Conservation (phyloP, 2,113 vertebrate genomes). For the Heloderma charlesbogerti region DNA sequence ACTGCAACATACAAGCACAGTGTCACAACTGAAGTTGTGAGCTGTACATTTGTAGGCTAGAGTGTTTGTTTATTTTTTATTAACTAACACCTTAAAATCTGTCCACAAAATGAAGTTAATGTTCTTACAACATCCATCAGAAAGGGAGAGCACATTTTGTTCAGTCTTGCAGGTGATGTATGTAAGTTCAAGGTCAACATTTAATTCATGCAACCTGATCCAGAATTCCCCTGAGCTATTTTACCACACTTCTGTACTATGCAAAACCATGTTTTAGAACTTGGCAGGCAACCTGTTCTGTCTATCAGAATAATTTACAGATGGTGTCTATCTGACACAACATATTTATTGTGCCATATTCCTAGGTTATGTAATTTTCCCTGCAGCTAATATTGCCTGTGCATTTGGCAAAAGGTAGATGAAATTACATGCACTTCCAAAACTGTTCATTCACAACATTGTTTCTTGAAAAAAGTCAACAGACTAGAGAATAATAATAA, state of each 20-base stretch:
- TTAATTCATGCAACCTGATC: slow-evolving; percentile 40
- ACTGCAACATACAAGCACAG: not conserved
- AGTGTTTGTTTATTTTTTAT: not conserved
- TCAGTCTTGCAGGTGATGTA: slow-evolving; percentile 2
- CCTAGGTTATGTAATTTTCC: slow-evolving; percentile 71
- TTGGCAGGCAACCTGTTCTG: slow-evolving; percentile 76
- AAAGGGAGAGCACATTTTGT: slow-evolving; percentile 48
- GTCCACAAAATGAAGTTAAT: not conserved
- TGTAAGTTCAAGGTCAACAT: slow-evolving; percentile 60
- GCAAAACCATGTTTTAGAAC: slow-evolving; percentile 66
- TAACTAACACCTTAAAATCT: not conserved
- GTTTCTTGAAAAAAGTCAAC: slow-evolving; percentile 52
- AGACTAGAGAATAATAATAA: slow-evolving; percentile 61
- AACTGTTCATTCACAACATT: slow-evolving; percentile 60
- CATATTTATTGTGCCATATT: slow-evolving; percentile 77
- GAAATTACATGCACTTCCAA: slow-evolving; percentile 63
- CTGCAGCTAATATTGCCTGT: slow-evolving; percentile 64
- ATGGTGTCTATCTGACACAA: slow-evolving; percentile 77
- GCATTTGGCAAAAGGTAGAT: slow-evolving; percentile 56
- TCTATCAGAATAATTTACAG: slow-evolving; percentile 77
- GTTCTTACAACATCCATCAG: not conserved
- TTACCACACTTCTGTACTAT: slow-evolving; percentile 58
- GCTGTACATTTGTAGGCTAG: not conserved
- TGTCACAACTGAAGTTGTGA: not conserved
- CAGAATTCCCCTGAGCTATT: slow-evolving; percentile 60